Conservation (phyloP, 92 coral and sea anemone genomes). For the Parazoanthus atlanticus region DNA sequence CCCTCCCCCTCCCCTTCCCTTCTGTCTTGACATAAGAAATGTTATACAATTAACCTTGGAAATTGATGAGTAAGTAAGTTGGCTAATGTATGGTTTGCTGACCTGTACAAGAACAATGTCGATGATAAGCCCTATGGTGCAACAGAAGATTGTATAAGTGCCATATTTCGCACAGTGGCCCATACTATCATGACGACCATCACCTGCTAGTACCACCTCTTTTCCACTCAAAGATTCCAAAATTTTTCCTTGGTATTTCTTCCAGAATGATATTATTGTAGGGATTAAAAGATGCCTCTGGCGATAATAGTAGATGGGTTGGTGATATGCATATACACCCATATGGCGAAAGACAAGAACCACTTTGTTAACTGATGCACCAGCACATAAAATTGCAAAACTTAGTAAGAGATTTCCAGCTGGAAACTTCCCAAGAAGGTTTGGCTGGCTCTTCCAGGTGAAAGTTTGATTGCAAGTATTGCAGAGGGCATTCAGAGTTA, state of each 20-base stretch:
- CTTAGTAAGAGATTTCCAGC: constrained; percentile 69
- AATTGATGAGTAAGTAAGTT: no score
- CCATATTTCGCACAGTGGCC: constrained; percentile 46
- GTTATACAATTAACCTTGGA: no score
- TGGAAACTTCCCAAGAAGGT: constrained; percentile 57
- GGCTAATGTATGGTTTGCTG: no score
- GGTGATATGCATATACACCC: constrained; percentile 48
- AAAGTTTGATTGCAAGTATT: constrained; percentile 44
- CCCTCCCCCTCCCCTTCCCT: no score
- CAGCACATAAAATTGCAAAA: constrained; percentile 64
- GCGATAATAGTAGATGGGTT: constrained; percentile 48
- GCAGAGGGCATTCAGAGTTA: constrained; percentile 56
- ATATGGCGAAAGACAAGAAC: constrained; percentile 57
- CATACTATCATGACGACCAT: constrained; percentile 60
- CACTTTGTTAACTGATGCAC: constrained; percentile 59
- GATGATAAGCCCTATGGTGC: constrained; percentile 34
- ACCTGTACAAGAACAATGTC: constrained; percentile 2
- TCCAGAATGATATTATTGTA: constrained; percentile 49
- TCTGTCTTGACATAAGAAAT: no score
- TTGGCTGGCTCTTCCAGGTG: constrained; percentile 68
- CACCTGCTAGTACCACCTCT: constrained; percentile 61
- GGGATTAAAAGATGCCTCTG: constrained; percentile 60
- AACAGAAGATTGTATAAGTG: constrained; percentile 38
- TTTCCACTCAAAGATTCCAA: constrained; percentile 49
- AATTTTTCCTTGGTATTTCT: constrained; percentile 44